Conservation (phyloP, 2,797 vertebrate genomes). For the Sparus aurata region DNA sequence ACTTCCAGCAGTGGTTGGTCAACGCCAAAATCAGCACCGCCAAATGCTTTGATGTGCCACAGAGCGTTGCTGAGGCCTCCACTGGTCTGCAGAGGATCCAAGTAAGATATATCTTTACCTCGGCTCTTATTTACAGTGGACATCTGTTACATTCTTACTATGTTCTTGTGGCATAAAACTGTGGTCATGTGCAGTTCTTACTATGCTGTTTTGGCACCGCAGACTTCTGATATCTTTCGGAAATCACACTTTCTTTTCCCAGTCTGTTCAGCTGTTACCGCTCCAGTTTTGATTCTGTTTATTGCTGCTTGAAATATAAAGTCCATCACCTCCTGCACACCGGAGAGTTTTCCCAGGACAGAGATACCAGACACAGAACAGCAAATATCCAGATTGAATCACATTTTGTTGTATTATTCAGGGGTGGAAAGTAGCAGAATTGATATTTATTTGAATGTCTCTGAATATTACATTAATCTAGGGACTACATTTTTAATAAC, state of each 20-base stretch:
- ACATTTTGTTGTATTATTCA: constrained; percentile 41
- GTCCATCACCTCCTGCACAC: constrained; percentile 19
- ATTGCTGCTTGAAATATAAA: constrained; percentile 29
- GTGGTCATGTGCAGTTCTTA: background rate
- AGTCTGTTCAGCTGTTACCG: constrained; percentile 3
- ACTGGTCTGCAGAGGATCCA: constrained; percentile 93
- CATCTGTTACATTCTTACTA: background rate
- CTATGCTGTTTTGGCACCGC: background rate
- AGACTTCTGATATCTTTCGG: background rate
- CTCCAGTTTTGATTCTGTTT: constrained; percentile 12
- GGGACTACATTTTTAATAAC: constrained; percentile 36
- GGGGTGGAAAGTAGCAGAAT: constrained; percentile 2
- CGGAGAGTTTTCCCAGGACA: constrained; percentile 28
- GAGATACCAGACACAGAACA: constrained; percentile 31
- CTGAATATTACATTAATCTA: constrained; percentile 30
- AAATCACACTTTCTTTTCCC: constrained; percentile 5
- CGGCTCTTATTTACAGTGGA: background rate
- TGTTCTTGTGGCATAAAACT: background rate
- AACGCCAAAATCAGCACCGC: constrained; percentile 94
- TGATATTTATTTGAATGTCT: constrained; percentile 32
- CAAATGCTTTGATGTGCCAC: constrained; percentile 96
- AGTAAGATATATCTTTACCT: constrained; percentile 79
- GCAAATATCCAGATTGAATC: constrained; percentile 49
- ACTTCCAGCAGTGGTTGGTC: constrained; percentile 96
- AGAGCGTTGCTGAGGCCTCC: constrained; percentile 90